These are phyloP conservation scores for Mirza zaza DNA, from an alignment of 2,113 vertebrate genomes.

Conservation along the genomic window DNA sequence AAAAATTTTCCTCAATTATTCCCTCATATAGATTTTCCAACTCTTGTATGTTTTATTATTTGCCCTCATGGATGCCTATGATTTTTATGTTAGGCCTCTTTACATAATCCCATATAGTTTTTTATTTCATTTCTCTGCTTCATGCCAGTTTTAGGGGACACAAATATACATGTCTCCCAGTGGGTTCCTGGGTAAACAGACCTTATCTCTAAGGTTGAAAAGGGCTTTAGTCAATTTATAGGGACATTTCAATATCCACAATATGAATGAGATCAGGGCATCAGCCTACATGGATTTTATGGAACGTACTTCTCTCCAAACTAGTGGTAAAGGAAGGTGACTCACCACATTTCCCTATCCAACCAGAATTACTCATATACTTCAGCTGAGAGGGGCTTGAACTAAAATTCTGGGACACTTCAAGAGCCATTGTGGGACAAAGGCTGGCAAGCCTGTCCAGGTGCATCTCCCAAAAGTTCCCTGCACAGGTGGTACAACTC, in stretches of 20 bases:
- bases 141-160: not conserved
- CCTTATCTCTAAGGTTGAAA: not conserved
- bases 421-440: not conserved
- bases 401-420: not conserved
- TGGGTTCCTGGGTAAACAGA: not conserved
- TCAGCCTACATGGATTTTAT: not conserved
- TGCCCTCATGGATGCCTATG: too few relatives aligned
- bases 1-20: too few relatives aligned
- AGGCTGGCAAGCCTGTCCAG: not conserved
- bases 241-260: not conserved
- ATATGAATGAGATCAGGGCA: not conserved
- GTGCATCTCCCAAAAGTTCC: not conserved
- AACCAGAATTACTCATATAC: not conserved
- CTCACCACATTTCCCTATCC: not conserved
- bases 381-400: not conserved
- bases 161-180: not conserved
- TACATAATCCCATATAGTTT: too few relatives aligned
- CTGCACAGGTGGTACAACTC: not conserved
- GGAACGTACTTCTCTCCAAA: not conserved
- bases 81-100: too few relatives aligned
- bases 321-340: not conserved
- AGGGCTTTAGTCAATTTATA: not conserved
- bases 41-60: too few relatives aligned
- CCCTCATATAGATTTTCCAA: too few relatives aligned
- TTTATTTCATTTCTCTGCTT: not conserved